A percentile compares a stretch with the other conserved stretches of the same genome.
These are phyloP conservation scores for Neolamprologus ventralis DNA, from an alignment of 2,113 vertebrate species.

Conservation along the genomic window DNA sequence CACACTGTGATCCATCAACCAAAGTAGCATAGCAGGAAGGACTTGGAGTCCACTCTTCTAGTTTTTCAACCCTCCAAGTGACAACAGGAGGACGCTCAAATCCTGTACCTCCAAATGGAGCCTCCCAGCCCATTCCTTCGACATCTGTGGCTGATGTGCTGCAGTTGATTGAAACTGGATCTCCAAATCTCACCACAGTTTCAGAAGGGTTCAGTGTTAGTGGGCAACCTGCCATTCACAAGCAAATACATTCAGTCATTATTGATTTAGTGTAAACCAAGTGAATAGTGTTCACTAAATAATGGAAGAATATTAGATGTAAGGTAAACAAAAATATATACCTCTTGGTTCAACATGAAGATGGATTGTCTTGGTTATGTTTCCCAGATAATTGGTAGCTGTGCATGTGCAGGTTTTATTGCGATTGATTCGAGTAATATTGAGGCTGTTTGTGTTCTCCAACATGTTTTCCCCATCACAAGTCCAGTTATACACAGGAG, in stretches of 20 bases:
- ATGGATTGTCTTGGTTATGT: not conserved
- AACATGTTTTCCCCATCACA: not conserved
- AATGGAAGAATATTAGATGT: not conserved
- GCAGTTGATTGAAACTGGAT: not conserved
- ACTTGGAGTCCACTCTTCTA: too few species aligned
- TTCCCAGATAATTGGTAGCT: not conserved
- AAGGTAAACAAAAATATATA: not conserved
- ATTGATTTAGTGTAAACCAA: not conserved
- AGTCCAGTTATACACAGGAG: not conserved
- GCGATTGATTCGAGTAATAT: not conserved
- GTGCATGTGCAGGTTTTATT: accelerated
- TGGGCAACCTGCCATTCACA: accelerated
- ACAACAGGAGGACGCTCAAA: accelerated
- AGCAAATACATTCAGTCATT: accelerated
- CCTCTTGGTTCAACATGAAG: not conserved
- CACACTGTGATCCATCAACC: too few species aligned
- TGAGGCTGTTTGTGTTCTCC: not conserved
- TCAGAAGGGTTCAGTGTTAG: accelerated
- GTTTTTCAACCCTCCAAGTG: too few species aligned
- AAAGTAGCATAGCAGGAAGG: accelerated
- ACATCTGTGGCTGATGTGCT: accelerated
- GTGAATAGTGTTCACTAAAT: not conserved
- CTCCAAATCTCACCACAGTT: accelerated
- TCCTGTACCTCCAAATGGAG: too few species aligned
- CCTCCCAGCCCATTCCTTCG: too few species aligned